Conservation (phyloP, 37 sponge, comb jelly and placozoan genomes). For the Ianthella basta region DNA sequence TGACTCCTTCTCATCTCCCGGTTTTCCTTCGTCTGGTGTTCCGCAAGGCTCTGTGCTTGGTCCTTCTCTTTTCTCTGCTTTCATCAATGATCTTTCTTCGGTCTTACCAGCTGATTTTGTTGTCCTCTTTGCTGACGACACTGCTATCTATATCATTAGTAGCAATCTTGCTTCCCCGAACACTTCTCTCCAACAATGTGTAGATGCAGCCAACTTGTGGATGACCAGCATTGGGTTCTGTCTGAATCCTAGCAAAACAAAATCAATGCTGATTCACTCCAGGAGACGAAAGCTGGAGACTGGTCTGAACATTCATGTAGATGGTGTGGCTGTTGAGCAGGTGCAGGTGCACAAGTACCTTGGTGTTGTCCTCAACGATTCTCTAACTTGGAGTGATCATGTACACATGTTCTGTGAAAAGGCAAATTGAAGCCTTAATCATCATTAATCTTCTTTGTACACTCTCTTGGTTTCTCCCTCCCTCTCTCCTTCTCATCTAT, state of each 20-base stretch:
- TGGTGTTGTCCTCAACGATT: slow-evolving; percentile 11
- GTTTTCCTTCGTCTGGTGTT: slow-evolving; percentile 4
- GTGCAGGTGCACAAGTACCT: slow-evolving; percentile 1
- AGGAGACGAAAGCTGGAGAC: neutral
- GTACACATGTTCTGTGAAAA: too few relatives aligned
- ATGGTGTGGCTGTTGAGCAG: neutral
- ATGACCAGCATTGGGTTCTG: neutral
- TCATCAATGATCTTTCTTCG: slow-evolving; percentile 12
- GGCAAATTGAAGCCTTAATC: too few relatives aligned
- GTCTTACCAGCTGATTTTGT: neutral
- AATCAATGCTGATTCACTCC: slow-evolving; percentile 14
- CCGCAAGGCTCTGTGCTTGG: slow-evolving; percentile 14
- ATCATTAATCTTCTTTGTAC: too few relatives aligned
- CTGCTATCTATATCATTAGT: slow-evolving; percentile 19
- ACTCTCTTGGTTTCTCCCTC: too few relatives aligned
- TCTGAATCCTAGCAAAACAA: neutral
- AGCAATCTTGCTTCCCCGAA: neutral
- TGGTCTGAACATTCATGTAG: neutral
- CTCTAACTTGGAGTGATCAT: slow-evolving; percentile 16
- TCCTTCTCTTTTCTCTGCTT: slow-evolving; percentile 12
- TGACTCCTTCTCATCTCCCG: slow-evolving; percentile 7
- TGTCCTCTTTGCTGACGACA: slow-evolving; percentile 9
- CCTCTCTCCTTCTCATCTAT: too few relatives aligned
- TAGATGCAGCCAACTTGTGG: neutral
- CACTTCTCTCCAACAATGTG: slow-evolving; percentile 7